Evolutionary conservation across 2,888 invertebrate genomes (phyloP), one percentile per base, ranked within the genome.

Genomic region (Drosophila setosimentum): DNA sequence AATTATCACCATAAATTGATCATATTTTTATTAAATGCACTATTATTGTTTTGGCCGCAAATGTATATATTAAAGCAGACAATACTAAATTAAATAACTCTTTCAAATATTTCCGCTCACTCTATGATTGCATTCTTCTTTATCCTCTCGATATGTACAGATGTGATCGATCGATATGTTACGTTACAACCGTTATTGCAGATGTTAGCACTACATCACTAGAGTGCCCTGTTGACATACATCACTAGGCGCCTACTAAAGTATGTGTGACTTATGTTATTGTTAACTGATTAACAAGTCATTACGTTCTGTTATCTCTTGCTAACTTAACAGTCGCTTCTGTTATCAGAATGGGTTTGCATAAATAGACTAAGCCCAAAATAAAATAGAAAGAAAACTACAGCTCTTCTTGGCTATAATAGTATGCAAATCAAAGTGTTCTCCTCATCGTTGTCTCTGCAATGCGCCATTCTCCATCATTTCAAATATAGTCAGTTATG

Each of bases 381-480:
- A 40, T 40, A 40, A 40, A 40, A 11, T 37, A 8, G 7, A 45
- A 24, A 45, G 24, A 45, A 45, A 42, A n/a, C 60, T 63, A 59
- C 66, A 59, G 54, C 66, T 57, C 55, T 58, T 49, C 45, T 45
- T 45, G 21, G 48, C 40, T 57, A 37, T 76, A 80, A 80, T 80
- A 55, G 32, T 53, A 84, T 84, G 84, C 76, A 84, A 84, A 84
- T 89, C 82, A 54, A 68, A 76, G 79, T 67, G 54, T 59, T 45
- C 65, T 61, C 21, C 51, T 33, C 50, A 50, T 42, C 48, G 68
- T 58, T 45, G 24, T 16, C 45, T 45, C 85, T 73, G 85, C 85
- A 85, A 76, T 89, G 85, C 85, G 78, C 62, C 73, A 87, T 45
- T 45, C 16, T 27, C 67, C 61, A 61, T 67, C 37, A 59, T 76